Conservation (phyloP, 35 echinoderm and acorn worm genomes). For the Heliocidaris tuberculata region DNA sequence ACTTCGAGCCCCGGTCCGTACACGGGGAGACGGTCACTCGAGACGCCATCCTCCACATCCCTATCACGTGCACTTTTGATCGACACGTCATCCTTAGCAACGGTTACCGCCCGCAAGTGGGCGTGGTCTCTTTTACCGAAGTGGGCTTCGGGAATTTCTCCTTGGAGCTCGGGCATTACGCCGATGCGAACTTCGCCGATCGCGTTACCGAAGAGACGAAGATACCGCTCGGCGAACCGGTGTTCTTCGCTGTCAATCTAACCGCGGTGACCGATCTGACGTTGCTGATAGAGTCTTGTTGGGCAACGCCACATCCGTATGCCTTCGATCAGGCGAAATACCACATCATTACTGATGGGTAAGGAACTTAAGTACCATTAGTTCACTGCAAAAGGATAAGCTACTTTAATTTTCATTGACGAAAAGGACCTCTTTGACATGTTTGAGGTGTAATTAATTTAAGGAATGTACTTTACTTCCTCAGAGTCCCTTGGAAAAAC, state of each 20-base stretch:
- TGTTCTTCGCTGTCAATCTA: conserved; percentile 33
- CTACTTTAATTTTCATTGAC: not conserved
- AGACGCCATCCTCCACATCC: not conserved
- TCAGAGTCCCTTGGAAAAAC: not conserved
- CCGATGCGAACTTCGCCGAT: not conserved
- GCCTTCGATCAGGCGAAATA: conserved; percentile 21
- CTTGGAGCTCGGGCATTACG: not conserved
- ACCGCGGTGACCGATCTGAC: conserved; percentile 32
- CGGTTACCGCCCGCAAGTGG: not conserved
- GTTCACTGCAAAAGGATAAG: not conserved
- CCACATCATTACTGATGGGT: conserved; percentile 17
- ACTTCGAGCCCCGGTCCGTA: not conserved
- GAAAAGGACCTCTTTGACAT: not conserved
- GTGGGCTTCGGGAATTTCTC: conserved; percentile 19
- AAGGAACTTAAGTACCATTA: not conserved
- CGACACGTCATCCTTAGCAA: conserved; percentile 29
- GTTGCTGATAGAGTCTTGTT: conserved; percentile 32
- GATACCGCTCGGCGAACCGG: not conserved
- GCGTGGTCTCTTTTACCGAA: conserved; percentile 24
- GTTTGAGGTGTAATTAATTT: not conserved
- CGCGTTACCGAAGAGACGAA: not conserved
- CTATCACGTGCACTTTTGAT: conserved; percentile 14
- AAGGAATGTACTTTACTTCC: not conserved
- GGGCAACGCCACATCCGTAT: conserved; percentile 3
- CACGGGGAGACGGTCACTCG: conserved; percentile 10